These are phyloP conservation scores for Vollenhovia emeryi DNA, from an alignment of 1,140 invertebrate genomes.

Conservation along the genomic window DNA sequence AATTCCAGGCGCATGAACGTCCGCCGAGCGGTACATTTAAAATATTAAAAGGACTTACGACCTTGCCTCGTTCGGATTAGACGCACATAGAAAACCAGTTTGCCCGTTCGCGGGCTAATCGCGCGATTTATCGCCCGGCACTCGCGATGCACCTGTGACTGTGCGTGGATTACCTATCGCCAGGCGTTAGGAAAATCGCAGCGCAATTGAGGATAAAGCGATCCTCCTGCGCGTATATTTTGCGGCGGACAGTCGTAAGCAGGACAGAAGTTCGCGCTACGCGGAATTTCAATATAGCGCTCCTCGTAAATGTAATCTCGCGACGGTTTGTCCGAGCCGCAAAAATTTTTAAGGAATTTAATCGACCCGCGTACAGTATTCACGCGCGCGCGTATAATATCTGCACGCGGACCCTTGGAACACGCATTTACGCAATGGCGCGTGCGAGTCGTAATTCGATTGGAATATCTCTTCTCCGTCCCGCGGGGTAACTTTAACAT, in stretches of 20 bases:
- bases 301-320: slow-evolving; percentile 15
- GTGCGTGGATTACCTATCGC: slow-evolving; percentile 51
- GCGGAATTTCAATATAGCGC: slow-evolving; percentile 57
- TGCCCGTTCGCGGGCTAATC: slow-evolving; percentile 60
- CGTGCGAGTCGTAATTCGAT: slow-evolving; percentile 42
- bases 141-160: slow-evolving; percentile 66
- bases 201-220: slow-evolving; percentile 49
- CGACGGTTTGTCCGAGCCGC: neutral
- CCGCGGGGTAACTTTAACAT: slow-evolving; percentile 24
- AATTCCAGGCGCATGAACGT: slow-evolving; percentile 39
- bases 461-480: slow-evolving; percentile 30
- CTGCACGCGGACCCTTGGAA: slow-evolving; percentile 2
- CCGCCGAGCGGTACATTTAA: slow-evolving; percentile 60
- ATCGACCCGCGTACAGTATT: neutral
- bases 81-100: slow-evolving; percentile 64
- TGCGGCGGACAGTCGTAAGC: slow-evolving; percentile 28
- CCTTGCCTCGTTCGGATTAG: slow-evolving; percentile 50
- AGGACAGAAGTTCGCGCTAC: neutral
- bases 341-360: slow-evolving; percentile 28
- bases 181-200: neutral
- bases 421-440: neutral
- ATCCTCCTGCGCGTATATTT: neutral
- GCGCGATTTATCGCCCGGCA: slow-evolving; percentile 67
- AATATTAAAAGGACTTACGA: slow-evolving; percentile 72
- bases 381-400: neutral